Base-by-base conservation (phyloP, 1,140 invertebrate species). In the Papilio polytes region DNA sequence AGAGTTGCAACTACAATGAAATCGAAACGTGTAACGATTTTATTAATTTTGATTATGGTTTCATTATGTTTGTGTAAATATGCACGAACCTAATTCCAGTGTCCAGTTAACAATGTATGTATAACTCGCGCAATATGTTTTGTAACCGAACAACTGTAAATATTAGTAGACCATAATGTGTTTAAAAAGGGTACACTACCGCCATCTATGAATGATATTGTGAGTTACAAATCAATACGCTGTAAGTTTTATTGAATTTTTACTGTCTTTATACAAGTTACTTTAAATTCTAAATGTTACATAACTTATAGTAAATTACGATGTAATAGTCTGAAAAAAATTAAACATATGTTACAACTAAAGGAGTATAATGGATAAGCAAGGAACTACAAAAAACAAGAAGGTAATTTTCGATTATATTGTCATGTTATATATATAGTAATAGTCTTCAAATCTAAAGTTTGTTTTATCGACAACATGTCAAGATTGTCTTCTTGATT, bases 51-150 rank as follows among this genome's bases (percentile, higher is more conserved):
- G 53, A 56, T 56, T 56, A 56, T 56, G 53, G n/a, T 56, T n/a
- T 56, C 53, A 77, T 36, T 59, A 53, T 63, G 13, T 3, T 63
- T 63, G 22, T 63, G 59, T 8, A 63, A 63, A 63, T 63, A 26
- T 63, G 59, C 59, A 63, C 3, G 22, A 63, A 63, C 59, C 22
- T 63, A 63, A 63, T 63, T 63, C 13, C 59, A 26, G 20, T 63
- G 10, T 63, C 59, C 12, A 63, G 22, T 63, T 63, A 26, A 26
- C 59, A 63, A 63, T 63, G 59, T 22, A 63, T 26, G 59, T 26
- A 22, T 63, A 63, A 63, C 59, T 63, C 22, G 59, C 59, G 59
- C 59, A 63, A 22, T 63, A 63, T 63, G 59, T 63, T 63, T 63
- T 26, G 59, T 63, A 63, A 63, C 20, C 22, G 59, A 63, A 26